Percentiles rank a stretch among this genome's conserved stretches.
Evolutionary conservation across 2,888 invertebrate genomes (phyloP).

Genomic region (Eucera pruinosa): DNA sequence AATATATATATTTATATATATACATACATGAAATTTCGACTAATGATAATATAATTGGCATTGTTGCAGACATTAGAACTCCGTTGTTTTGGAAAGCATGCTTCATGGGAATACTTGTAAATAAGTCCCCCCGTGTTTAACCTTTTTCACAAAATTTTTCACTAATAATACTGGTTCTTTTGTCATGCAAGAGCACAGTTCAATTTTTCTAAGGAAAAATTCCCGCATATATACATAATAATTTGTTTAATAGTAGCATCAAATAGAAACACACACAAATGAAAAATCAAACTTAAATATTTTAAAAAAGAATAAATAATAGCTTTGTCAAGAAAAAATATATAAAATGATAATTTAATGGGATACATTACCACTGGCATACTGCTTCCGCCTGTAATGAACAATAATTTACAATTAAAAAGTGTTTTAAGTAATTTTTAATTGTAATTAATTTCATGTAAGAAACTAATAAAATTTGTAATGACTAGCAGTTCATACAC

Average conservation of each 20-base stretch:
- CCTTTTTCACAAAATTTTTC: constrained; percentile 23
- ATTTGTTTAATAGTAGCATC: constrained; percentile 25
- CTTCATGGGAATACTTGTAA: constrained; percentile 57
- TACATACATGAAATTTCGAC: constrained; percentile 1
- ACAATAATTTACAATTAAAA: constrained; percentile 32
- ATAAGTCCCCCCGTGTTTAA: constrained; percentile 19
- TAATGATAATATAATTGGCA: constrained; percentile 28
- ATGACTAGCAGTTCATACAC: too few relatives aligned
- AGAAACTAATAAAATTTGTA: too few relatives aligned
- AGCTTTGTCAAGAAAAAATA: constrained; percentile 30
- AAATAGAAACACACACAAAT: constrained; percentile 51
- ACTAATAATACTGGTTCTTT: constrained; percentile 29
- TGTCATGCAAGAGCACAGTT: constrained; percentile 63
- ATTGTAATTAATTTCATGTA: too few relatives aligned
- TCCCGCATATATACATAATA: constrained; percentile 32
- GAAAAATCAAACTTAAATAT: constrained; percentile 47
- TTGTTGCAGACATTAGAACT: constrained; percentile 81
- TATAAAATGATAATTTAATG: constrained; percentile 65
- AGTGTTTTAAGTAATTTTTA: neutral
- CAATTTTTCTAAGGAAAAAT: constrained; percentile 50
- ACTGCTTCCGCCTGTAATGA: constrained; percentile 81
- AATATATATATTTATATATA: neutral
- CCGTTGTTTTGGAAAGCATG: constrained; percentile 73
- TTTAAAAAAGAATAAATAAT: constrained; percentile 46
- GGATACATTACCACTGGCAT: constrained; percentile 84